Conservation (phyloP, 1,140 invertebrate genomes). For the Orchesella cincta region DNA sequence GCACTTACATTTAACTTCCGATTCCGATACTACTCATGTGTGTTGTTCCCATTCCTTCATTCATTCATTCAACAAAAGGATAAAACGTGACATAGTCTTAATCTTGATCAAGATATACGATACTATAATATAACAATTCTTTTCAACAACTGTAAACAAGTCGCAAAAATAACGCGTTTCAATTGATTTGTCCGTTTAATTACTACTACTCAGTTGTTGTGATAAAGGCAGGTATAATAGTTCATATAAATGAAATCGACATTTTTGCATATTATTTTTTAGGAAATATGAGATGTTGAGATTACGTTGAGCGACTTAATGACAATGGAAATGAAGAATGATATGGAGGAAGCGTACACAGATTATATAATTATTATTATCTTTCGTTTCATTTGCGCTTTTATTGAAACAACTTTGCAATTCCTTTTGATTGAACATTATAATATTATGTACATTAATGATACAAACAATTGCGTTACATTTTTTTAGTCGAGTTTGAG, state of each 20-base stretch:
- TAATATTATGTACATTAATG: not conserved
- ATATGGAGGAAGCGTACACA: not conserved
- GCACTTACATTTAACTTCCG: too few relatives aligned
- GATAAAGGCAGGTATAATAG: too few relatives aligned
- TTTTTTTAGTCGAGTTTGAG: not conserved
- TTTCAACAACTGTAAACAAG: too few relatives aligned
- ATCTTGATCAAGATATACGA: too few relatives aligned
- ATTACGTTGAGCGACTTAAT: not conserved
- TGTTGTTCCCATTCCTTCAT: too few relatives aligned
- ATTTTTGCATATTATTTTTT: not conserved
- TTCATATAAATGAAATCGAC: not conserved
- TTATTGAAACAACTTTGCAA: not conserved
- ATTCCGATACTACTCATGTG: too few relatives aligned
- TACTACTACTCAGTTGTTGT: too few relatives aligned
- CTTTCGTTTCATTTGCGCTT: not conserved
- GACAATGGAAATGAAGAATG: not conserved
- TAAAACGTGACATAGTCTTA: too few relatives aligned
- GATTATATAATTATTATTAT: not conserved
- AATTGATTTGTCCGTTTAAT: too few relatives aligned
- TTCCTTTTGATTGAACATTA: not conserved
- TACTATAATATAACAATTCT: too few relatives aligned
- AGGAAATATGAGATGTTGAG: not conserved
- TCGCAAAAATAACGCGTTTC: too few relatives aligned
- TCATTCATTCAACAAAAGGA: too few relatives aligned
- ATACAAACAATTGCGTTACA: not conserved